These are phyloP conservation scores for Caenorhabditis uteleia DNA, from an alignment of 2,888 invertebrate species.

Conservation along the genomic window DNA sequence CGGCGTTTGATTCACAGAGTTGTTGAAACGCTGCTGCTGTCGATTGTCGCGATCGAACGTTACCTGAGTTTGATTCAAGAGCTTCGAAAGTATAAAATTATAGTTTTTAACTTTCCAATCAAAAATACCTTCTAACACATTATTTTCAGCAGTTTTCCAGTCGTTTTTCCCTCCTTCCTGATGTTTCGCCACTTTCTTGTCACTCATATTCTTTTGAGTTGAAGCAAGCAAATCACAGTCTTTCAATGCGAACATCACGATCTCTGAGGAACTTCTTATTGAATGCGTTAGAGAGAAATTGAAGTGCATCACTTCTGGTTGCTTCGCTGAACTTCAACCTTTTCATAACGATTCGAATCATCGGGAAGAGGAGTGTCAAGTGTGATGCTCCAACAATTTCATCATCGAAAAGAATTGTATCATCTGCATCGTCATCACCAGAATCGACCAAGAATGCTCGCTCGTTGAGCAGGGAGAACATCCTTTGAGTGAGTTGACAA, in stretches of 20 bases:
- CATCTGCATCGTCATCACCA: constrained; percentile 50
- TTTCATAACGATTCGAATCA: too few species aligned
- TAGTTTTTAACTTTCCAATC: too few species aligned
- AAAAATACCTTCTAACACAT: constrained; percentile 15
- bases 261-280: constrained; percentile 46
- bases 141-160: constrained; percentile 17
- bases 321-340: too few species aligned
- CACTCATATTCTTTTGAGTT: too few species aligned
- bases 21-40: constrained; percentile 44
- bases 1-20: constrained; percentile 27
- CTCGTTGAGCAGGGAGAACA: constrained; percentile 54
- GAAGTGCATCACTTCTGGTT: constrained; percentile 47
- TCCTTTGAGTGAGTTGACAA: constrained; percentile 53
- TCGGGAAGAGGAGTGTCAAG: constrained; percentile 48
- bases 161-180: constrained; percentile 33
- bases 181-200: constrained; percentile 50
- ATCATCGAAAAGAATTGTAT: constrained; percentile 32
- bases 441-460: constrained; percentile 55
- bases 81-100: too few species aligned
- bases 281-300: constrained; percentile 41
- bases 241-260: constrained; percentile 43
- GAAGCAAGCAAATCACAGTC: too few species aligned
- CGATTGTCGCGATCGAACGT: constrained; percentile 26
- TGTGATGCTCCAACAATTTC: constrained; percentile 54
- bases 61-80: constrained; percentile 22